Percentiles rank a stretch among this genome's conserved stretches.
phyloP scores from a whole-genome alignment of 2,888 invertebrate genomes.

The Amphipyra berbera region DNA sequence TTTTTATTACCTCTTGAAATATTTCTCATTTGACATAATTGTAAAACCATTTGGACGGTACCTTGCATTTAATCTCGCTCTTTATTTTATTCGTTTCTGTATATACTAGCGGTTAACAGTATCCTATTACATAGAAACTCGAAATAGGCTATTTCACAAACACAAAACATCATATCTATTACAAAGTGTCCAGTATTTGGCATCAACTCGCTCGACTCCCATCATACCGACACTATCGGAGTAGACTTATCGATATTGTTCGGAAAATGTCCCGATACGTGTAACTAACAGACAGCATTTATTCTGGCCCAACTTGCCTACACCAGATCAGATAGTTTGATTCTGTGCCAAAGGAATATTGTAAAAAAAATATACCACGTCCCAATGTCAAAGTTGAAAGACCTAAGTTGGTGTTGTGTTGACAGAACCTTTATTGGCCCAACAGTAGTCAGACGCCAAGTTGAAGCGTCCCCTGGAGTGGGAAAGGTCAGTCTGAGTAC shows the following conservation, averaged over 20 bases:
- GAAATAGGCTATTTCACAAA: conserved; percentile 35
- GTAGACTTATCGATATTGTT: conserved; percentile 61
- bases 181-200: conserved; percentile 49
- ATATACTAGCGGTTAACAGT: conserved; percentile 26
- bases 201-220: conserved; percentile 48
- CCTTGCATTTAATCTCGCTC: conserved; percentile 29
- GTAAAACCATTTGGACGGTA: conserved; percentile 33
- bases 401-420: conserved; percentile 39
- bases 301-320: conserved; percentile 51
- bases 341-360: conserved; percentile 46
- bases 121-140: conserved; percentile 27
- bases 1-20: conserved; percentile 33
- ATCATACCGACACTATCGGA: conserved; percentile 56
- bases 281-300: conserved; percentile 61
- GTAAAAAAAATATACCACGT: conserved; percentile 18
- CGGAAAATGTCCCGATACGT: conserved; percentile 57
- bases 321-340: conserved; percentile 40
- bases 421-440: conserved; percentile 43
- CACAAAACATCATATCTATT: conserved; percentile 45
- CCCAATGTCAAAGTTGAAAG: conserved; percentile 54
- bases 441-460: conserved; percentile 27
- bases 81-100: conserved; percentile 29
- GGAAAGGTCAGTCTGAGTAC: conserved; percentile 56
- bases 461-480: conserved; percentile 43
- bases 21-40: conserved; percentile 40